Evolutionary conservation across 1,140 invertebrate genomes (phyloP).

Genomic region (Microplitis demolitor): DNA sequence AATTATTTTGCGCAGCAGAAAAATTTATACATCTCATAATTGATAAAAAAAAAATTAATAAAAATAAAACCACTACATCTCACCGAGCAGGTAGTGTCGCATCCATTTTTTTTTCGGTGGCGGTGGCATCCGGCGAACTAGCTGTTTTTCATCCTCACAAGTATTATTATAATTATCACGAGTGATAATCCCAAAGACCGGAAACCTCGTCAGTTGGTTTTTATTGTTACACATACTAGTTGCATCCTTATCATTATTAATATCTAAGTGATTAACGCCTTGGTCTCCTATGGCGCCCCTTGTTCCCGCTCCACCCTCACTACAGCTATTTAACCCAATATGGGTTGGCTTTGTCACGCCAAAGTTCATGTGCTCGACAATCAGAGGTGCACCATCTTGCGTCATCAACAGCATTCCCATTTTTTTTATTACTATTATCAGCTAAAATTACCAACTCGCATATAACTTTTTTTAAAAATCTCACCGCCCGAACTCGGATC

Average conservation of each 20-base stretch:
- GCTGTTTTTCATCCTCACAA: slow-evolving; percentile 15
- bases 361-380: slow-evolving; percentile 43
- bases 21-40: too few relatives aligned
- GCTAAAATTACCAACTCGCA: not conserved
- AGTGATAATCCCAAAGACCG: slow-evolving; percentile 1
- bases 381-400: slow-evolving; percentile 38
- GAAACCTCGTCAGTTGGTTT: slow-evolving; percentile 34
- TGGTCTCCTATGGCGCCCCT: not conserved
- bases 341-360: slow-evolving; percentile 26
- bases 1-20: too few relatives aligned
- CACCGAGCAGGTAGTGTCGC: slow-evolving; percentile 68
- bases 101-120: slow-evolving; percentile 78
- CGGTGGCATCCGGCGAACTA: slow-evolving; percentile 54
- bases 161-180: not conserved
- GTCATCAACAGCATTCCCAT: slow-evolving; percentile 56
- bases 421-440: slow-evolving; percentile 24
- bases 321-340: slow-evolving; percentile 8
- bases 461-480: not conserved
- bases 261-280: slow-evolving; percentile 6
- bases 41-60: not conserved
- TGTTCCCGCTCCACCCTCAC: not conserved
- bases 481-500: not conserved
- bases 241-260: slow-evolving; percentile 14
- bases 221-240: slow-evolving; percentile 30
- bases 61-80: slow-evolving; percentile 31